Evolutionary conservation across 2,113 vertebrate species (phyloP).

Genomic region (Pitta sordida): DNA sequence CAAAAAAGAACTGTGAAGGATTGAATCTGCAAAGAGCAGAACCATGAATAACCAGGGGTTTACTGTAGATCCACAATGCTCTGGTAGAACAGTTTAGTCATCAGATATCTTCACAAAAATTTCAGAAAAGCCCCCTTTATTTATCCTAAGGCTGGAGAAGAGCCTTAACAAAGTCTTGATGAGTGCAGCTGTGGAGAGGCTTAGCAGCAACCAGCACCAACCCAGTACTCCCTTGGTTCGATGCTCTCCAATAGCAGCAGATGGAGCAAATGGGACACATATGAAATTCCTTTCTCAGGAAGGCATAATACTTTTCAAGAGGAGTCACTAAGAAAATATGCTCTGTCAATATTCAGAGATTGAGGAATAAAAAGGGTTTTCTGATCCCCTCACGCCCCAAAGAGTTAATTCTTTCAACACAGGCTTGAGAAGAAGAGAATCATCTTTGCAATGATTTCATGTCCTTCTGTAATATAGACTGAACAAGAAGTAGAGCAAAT

Average conservation of each 20-base stretch:
- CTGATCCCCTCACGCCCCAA: rapidly evolving
- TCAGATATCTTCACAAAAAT: neutral
- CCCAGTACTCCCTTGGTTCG: rapidly evolving
- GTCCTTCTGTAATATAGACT: neutral
- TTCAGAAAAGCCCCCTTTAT: neutral
- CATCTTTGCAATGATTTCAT: neutral
- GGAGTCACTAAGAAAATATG: neutral
- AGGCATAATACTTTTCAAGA: neutral
- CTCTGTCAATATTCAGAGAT: neutral
- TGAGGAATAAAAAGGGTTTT: neutral
- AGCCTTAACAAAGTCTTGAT: neutral
- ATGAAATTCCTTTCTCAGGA: neutral
- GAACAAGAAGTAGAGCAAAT: neutral
- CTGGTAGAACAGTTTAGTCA: neutral
- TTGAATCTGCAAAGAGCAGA: too few relatives aligned
- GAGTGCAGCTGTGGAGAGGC: neutral
- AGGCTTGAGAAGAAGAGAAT: neutral
- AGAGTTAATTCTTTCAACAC: neutral
- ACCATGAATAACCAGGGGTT: too few relatives aligned
- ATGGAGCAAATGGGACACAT: neutral
- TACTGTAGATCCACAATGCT: too few relatives aligned
- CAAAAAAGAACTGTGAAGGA: too few relatives aligned
- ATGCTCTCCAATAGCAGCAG: neutral
- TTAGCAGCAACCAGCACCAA: neutral
- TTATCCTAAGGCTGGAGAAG: neutral